A percentile compares a stretch with the other conserved stretches of the same genome.
phyloP scores from a whole-genome alignment of 2,797 vertebrate genomes.

The Alfaro cultratus region DNA sequence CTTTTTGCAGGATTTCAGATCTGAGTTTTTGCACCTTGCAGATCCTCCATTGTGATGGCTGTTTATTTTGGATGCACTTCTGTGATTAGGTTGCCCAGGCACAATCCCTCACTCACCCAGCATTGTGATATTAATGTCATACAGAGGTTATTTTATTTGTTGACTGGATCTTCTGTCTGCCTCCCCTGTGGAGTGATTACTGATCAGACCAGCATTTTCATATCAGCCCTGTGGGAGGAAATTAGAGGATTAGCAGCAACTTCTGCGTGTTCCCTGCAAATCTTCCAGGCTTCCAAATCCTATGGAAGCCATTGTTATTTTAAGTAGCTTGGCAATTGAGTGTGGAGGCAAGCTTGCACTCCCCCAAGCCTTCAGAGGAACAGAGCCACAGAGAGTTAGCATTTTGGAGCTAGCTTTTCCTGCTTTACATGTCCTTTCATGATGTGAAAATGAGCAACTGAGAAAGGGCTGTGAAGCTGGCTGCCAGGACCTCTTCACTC shows the following conservation, averaged over 20 bases:
- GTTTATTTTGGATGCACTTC: conserved; percentile 41
- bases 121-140: conserved; percentile 58
- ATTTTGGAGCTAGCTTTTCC: conserved; percentile 57
- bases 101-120: conserved; percentile 47
- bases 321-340: conserved; percentile 77
- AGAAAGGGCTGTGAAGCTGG: conserved; percentile 50
- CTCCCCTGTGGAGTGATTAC: conserved; percentile 75
- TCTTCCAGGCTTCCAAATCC: conserved; percentile 76
- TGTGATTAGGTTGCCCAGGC: conserved; percentile 42
- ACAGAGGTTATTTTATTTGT: conserved; percentile 45
- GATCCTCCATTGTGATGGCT: conserved; percentile 15
- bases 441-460: conserved; percentile 56
- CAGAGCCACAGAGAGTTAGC: conserved; percentile 37
- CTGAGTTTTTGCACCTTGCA: conserved; percentile 18
- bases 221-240: conserved; percentile 76
- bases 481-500: conserved; percentile 68
- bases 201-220: conserved; percentile 72
- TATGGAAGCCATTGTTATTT: conserved; percentile 77
- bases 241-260: conserved; percentile 81
- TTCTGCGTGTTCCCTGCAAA: conserved; percentile 69
- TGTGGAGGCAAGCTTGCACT: conserved; percentile 64
- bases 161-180: conserved; percentile 70
- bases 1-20: conserved; percentile 28
- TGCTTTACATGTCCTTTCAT: conserved; percentile 62
- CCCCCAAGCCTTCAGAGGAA: conserved; percentile 63